Percentiles rank a stretch among this genome's conserved stretches.
Evolutionary conservation across 2,888 invertebrate species (phyloP).

Genomic region (Drosophila dives): DNA sequence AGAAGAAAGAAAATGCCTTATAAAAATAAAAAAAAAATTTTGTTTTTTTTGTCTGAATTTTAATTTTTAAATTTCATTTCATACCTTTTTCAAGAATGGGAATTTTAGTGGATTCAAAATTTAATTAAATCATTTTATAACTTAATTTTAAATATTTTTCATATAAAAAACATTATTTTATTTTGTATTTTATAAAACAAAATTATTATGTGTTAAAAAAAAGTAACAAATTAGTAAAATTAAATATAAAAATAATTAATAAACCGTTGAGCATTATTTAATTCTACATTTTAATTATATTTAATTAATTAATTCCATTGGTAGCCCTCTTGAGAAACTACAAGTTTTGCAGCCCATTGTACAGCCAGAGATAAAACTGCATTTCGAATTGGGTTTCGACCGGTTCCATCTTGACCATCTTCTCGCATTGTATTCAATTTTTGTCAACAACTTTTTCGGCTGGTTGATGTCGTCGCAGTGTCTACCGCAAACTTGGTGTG

Average conservation of each 20-base stretch:
- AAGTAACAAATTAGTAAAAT: background rate
- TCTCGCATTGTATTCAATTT: slow-evolving; percentile 70
- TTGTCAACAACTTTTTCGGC: slow-evolving; percentile 60
- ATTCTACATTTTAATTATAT: background rate
- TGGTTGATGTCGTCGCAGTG: slow-evolving; percentile 58
- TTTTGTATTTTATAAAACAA: background rate
- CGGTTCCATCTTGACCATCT: slow-evolving; percentile 47
- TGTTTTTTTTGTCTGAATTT: background rate
- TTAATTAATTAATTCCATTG: background rate
- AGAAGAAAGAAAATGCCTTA: background rate
- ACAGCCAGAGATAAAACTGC: background rate
- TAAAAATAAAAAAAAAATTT: background rate
- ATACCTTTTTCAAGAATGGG: background rate
- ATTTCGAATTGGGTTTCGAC: slow-evolving; percentile 30
- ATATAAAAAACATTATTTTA: background rate
- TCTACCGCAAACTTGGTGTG: slow-evolving; percentile 48
- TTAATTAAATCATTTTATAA: background rate
- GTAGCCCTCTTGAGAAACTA: background rate
- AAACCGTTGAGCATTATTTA: background rate
- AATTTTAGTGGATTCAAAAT: background rate
- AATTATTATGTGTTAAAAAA: background rate
- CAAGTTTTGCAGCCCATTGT: slow-evolving; percentile 43
- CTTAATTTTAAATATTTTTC: background rate
- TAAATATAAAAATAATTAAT: background rate
- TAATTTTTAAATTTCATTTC: background rate